Base-by-base conservation (phyloP, 2,113 vertebrate genomes). In the Galbula dea region DNA sequence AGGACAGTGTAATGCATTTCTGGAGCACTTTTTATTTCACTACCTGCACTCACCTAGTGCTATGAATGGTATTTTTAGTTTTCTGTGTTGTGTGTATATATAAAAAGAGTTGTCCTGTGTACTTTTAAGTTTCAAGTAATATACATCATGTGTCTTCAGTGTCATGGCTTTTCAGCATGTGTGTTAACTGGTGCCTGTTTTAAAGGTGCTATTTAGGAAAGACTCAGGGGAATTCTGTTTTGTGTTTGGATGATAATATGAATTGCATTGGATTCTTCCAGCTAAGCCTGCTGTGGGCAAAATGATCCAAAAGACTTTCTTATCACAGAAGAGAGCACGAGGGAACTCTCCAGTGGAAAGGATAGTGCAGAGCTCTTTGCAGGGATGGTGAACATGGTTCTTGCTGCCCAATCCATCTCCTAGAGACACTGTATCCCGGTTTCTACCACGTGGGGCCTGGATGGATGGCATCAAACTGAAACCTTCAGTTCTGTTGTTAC, bases 301-400 rank as follows among this genome's bases (percentile, higher is more conserved):
- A 93, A 51, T 78, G 88, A 52, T 65, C 92, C 90, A 48, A 81
- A 93, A 93, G 92, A 84, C 66, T 93, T 94, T 93, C 58, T 90
- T 93, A 78, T 71, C 66, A 24, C 86, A 85, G 89, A 94, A 92
- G 90, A 93, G 54, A 91, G 30, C 54, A 0, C 72, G 74, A 93
- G 78, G 58, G 82, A 80, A 26, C 7, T 46, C 85, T 77, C 34
- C 54, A 62, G 76, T 10, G 9, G 81, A 45, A 79, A 93, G 72
- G 69, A 90, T 4, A 63, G 75, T 22, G 39, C 65, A 71, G 29
- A 90, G 80, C 26, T 61, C 2, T 81, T 71, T 34, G n/a, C 89
- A 89, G 89, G 73, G 41, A 83, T 45, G 80, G 30, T 45, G 91
- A 65, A 51, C 0, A 0, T 17, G 36, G 57, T 24, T 67, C 39